phyloP scores from a whole-genome alignment of 2,113 vertebrate genomes.

The Buteo buteo region DNA sequence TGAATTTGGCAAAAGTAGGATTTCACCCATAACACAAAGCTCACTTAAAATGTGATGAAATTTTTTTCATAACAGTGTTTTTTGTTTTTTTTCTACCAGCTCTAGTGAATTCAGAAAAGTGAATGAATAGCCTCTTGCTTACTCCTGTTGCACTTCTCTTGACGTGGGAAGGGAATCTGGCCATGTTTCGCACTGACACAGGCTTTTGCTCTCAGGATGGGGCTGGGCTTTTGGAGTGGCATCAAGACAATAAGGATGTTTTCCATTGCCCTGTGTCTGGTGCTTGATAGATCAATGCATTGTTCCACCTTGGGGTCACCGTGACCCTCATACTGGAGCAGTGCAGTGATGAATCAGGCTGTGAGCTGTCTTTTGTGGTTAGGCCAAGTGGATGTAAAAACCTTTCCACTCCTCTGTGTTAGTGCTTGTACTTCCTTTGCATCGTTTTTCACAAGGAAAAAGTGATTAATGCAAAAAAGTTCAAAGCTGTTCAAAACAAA shows the following conservation, averaged over 20 bases:
- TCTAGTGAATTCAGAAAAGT: not conserved
- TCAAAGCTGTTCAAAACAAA: not conserved
- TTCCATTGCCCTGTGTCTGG: not conserved
- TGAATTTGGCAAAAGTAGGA: not conserved
- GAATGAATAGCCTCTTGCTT: not conserved
- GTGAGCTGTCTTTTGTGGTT: not conserved
- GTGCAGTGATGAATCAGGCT: not conserved
- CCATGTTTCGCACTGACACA: not conserved
- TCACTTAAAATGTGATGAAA: not conserved
- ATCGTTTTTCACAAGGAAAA: not conserved
- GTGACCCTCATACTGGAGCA: accelerated
- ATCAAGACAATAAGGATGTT: too few relatives aligned
- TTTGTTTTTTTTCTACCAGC: not conserved
- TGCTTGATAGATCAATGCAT: not conserved
- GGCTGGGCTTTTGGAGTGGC: not conserved
- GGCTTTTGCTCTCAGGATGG: not conserved
- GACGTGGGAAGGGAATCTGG: not conserved
- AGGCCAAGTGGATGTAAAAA: not conserved
- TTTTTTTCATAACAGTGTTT: too few relatives aligned
- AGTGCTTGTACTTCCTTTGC: not conserved
- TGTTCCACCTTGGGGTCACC: not conserved
- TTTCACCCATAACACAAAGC: not conserved
- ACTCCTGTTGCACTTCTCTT: not conserved
- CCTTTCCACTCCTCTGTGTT: too few relatives aligned
- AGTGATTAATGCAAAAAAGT: not conserved